Base-by-base conservation (phyloP, 2,888 invertebrate genomes). In the Pristionchus maxplancki region DNA sequence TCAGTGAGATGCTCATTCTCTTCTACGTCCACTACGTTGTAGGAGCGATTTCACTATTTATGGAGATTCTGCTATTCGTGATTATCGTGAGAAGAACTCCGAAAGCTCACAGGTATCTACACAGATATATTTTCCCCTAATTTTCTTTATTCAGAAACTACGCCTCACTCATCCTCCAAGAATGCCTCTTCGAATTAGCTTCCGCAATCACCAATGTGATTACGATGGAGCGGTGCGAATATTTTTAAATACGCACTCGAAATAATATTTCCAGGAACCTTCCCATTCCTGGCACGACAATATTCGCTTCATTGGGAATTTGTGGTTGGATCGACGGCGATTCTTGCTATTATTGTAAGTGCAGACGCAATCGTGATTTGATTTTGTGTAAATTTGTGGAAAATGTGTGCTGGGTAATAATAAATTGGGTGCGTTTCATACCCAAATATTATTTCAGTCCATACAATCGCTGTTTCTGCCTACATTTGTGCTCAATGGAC, bases 231-330 rank as follows among this genome's bases (percentile, higher is more conserved):
- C 31, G 67, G 67, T 67, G 9, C 5, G 64, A 28, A 28, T 20
- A 28, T 67, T 13, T 5, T 24, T 5, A 31, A 28, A 62, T 28
- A 28, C 4, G 28, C 28, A n/a, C n/a, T n/a, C 13, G 28, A 64
- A 17, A 64, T 24, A 5, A 31, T 62, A 24, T 4, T 74, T 28
- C 4, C 81, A 81, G 81, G 28, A 44, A 37, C 17, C 31, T 81
- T 24, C 81, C 81, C 1, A 40, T 81, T 48, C 48, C 81, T 1
- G 81, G 81, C 3, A 81, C 81, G 20, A 48, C 81, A 9, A 81
- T 81, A 28, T 81, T 81, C 48, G 81, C 81, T 48, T 81, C 81
- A 28, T 31, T 81, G 17, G 81, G 81, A 44, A 44, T 48, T 40
- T 81, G 81, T 24, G 37, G 20, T 4, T 15, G 17, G 17, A 40